Base-by-base conservation (phyloP, 1,140 invertebrate genomes). In the Cherax quadricarinatus region DNA sequence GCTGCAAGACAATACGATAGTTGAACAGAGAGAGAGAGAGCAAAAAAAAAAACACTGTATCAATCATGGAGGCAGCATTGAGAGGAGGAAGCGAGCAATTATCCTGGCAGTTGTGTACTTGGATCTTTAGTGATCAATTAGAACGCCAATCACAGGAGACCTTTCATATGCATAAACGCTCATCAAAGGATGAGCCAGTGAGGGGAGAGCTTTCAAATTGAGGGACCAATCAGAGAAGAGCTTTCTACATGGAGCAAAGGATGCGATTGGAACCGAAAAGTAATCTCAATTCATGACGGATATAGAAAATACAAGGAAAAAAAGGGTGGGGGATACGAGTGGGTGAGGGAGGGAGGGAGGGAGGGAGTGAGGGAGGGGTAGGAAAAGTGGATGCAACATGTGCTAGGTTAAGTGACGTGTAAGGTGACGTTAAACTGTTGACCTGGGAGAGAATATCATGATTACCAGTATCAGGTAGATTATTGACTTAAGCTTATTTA, bases 41-140 rank as follows among this genome's bases (percentile, higher is more conserved):
- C n/a, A 41, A 41, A 41, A 41, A 5, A 75, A 84, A 84, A 57
- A 84, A 62, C 9, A 9, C 62, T 9, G 53, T 82, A 62, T 16
- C 82, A 84, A 60, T 84, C 82, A 60, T 41, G 53, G 18, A 41
- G 18, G 16, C 24, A 84, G 70, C 70, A 75, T 75, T 75, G 53
- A 84, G 82, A 84, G 82, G 24, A 10, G 60, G 57, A 84, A 41
- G 60, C 3, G 1, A 62, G 82, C 62, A 84, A 84, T 84, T 84
- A 84, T 53, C n/a, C n/a, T 1, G 9, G 57, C 53, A 57, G 53
- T 57, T 62, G 53, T 84, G 53, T 84, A 62, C n/a, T 0, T n/a
- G n/a, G 82, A 84, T 84, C 82, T 84, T 84, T 57, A 84, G 57
- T 21, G 53, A 84, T 84, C 53, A 84, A 84, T 84, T 84, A 84